phyloP scores from a whole-genome alignment of 35 echinoderm and acorn worm species.

The Ophioderma brevispina region DNA sequence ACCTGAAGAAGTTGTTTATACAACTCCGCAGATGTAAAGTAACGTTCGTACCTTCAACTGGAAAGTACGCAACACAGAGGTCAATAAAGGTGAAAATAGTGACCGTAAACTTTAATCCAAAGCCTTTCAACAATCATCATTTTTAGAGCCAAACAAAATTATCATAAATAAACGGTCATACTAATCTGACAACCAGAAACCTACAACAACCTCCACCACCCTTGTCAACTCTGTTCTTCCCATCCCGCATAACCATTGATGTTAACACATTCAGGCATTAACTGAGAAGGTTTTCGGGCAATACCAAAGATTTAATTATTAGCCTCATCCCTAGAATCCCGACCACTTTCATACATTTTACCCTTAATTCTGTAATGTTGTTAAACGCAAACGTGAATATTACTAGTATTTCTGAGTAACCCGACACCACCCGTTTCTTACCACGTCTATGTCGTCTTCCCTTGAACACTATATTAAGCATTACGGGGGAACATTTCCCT shows the following conservation, averaged over 20 bases:
- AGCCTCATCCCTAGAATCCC: background rate
- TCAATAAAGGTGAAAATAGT: background rate
- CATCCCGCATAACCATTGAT: background rate
- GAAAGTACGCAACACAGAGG: background rate
- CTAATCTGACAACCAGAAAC: background rate
- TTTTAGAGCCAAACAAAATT: conserved; percentile 10
- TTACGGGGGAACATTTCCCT: no score
- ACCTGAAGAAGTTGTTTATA: conserved; percentile 21
- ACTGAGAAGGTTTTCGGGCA: background rate
- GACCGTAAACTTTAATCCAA: background rate
- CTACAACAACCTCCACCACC: conserved; percentile 1
- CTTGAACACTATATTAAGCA: no score
- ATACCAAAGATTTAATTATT: conserved; percentile 10
- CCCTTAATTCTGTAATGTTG: background rate
- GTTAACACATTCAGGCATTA: background rate
- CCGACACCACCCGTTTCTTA: background rate
- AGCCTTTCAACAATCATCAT: background rate
- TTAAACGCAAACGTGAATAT: background rate
- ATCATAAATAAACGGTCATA: background rate
- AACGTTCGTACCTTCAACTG: conserved; percentile 21
- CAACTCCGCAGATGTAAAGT: background rate
- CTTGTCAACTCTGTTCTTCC: background rate
- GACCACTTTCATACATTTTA: background rate
- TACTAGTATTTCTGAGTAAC: no score
- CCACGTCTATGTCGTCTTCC: background rate